Evolutionary conservation across 2,888 invertebrate genomes (phyloP).

Genomic region (Epiblema foenella): DNA sequence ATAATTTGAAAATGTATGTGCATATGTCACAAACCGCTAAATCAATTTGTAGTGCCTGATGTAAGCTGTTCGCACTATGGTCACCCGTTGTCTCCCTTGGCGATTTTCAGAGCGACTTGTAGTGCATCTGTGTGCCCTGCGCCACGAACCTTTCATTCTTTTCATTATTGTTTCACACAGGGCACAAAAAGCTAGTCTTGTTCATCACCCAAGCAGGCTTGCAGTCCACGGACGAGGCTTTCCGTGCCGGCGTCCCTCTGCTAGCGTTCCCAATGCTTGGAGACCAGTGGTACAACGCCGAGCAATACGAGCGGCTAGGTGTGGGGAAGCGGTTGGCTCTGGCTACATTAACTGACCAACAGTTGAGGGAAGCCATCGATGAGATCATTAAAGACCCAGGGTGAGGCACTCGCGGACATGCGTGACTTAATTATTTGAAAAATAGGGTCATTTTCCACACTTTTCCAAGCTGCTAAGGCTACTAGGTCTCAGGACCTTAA

Average conservation of each 20-base stretch:
- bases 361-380: constrained; percentile 51
- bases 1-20: too few relatives aligned
- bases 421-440: background rate
- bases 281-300: constrained; percentile 70
- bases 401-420: constrained; percentile 45
- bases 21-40: background rate
- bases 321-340: constrained; percentile 59
- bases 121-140: too few relatives aligned
- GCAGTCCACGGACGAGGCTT: constrained; percentile 73
- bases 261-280: constrained; percentile 67
- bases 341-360: constrained; percentile 50
- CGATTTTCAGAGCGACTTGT: too few relatives aligned
- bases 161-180: constrained; percentile 49
- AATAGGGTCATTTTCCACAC: background rate
- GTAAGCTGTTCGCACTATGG: background rate
- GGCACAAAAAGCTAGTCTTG: constrained; percentile 71
- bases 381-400: constrained; percentile 49
- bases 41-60: background rate
- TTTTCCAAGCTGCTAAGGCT: too few relatives aligned
- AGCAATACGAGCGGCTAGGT: constrained; percentile 53
- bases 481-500: too few relatives aligned
- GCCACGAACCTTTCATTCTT: background rate
- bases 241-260: constrained; percentile 66
- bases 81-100: too few relatives aligned
- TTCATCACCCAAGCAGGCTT: constrained; percentile 76